Evolutionary conservation across 2,113 vertebrate genomes (phyloP).

Genomic region (Tupaia tana): DNA sequence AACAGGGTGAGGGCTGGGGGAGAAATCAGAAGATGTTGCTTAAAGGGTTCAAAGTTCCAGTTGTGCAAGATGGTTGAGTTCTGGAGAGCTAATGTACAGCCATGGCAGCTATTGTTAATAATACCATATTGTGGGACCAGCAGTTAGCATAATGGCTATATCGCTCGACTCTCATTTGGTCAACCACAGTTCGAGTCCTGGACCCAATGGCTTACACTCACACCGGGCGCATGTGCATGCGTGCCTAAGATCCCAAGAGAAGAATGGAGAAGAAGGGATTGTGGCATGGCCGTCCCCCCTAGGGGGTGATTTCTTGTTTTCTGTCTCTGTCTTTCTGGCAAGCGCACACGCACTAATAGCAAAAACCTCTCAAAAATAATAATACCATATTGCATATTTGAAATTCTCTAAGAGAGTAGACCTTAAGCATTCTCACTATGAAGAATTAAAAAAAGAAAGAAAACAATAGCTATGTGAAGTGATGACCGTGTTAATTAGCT

Average conservation of each 20-base stretch:
- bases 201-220: no score
- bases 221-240: no score
- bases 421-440: neutral
- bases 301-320: no score
- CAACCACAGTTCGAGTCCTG: no score
- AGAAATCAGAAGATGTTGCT: neutral
- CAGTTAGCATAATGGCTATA: no score
- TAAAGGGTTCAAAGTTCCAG: neutral
- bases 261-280: no score
- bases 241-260: no score
- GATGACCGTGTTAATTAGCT: neutral
- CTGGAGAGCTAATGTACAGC: neutral
- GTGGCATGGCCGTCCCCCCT: no score
- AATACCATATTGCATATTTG: neutral
- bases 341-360: no score
- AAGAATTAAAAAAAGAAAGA: neutral
- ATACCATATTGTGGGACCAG: neutral
- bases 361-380: neutral
- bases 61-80: neutral
- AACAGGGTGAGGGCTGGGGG: neutral
- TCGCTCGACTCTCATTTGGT: no score
- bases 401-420: neutral
- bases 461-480: neutral
- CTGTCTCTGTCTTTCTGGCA: no score
- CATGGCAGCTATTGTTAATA: neutral